phyloP scores from a whole-genome alignment of 1,140 invertebrate species.

The Micrasema longulum region DNA sequence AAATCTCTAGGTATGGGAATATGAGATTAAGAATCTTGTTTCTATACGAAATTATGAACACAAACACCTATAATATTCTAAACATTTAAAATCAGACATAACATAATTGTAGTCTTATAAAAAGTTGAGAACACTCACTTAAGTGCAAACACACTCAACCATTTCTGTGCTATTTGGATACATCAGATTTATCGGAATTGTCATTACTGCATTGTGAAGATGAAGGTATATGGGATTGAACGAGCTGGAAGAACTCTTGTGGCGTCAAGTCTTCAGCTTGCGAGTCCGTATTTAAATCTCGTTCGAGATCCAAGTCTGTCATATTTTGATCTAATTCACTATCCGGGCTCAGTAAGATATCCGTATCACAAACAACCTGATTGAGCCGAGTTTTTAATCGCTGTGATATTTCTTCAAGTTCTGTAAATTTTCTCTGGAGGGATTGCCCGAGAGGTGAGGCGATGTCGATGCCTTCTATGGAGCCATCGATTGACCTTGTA shows the following conservation, averaged over 20 bases:
- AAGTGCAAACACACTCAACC: too few relatives aligned
- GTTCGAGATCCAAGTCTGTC: slow-evolving; percentile 48
- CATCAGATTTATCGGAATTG: slow-evolving; percentile 44
- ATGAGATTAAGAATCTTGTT: too few relatives aligned
- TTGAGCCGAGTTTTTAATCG: slow-evolving; percentile 66
- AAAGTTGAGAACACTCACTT: too few relatives aligned
- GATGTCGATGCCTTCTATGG: slow-evolving; percentile 65
- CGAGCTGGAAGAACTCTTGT: slow-evolving; percentile 49
- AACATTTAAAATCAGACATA: too few relatives aligned
- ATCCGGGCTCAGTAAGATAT: slow-evolving; percentile 65
- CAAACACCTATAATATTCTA: too few relatives aligned
- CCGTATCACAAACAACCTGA: slow-evolving; percentile 65
- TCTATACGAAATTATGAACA: not conserved
- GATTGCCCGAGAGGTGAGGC: slow-evolving; percentile 65
- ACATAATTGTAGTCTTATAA: too few relatives aligned
- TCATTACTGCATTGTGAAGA: slow-evolving; percentile 28
- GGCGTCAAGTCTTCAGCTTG: slow-evolving; percentile 51
- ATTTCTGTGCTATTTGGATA: slow-evolving; percentile 45
- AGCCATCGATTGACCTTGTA: slow-evolving; percentile 59
- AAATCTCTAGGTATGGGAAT: too few relatives aligned
- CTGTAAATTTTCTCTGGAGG: slow-evolving; percentile 65
- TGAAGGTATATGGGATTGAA: slow-evolving; percentile 45
- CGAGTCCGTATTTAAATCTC: slow-evolving; percentile 53
- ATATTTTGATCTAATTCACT: slow-evolving; percentile 46
- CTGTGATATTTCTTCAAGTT: slow-evolving; percentile 66